These are phyloP conservation scores for Panonychus citri DNA, from an alignment of 1,140 invertebrate genomes.

Conservation along the genomic window DNA sequence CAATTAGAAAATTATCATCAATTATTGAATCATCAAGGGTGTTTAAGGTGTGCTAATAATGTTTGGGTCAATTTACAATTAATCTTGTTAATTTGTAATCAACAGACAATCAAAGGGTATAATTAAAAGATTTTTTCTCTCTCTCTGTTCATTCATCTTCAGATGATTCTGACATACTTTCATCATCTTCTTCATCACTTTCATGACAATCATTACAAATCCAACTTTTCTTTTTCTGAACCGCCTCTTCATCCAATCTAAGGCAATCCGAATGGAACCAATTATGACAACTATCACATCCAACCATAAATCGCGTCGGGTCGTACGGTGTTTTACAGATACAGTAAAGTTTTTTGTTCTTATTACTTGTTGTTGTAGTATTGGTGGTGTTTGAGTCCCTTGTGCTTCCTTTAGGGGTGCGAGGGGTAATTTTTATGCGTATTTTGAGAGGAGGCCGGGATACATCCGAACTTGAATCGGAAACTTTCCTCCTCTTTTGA, in stretches of 20 bases:
- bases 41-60: no score
- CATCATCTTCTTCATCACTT: neutral
- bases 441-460: neutral
- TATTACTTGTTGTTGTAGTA: neutral
- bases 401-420: neutral
- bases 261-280: constrained; percentile 97
- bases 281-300: constrained; percentile 86
- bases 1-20: no score
- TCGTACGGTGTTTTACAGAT: constrained; percentile 84
- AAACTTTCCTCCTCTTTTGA: neutral
- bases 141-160: neutral
- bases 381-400: neutral
- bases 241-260: constrained; percentile 73
- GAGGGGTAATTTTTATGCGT: neutral
- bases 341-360: constrained; percentile 54
- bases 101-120: no score
- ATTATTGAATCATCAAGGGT: no score
- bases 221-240: constrained; percentile 59
- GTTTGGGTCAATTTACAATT: neutral
- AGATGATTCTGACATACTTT: constrained; percentile 3
- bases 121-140: no score
- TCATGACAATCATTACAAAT: constrained; percentile 54
- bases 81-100: neutral
- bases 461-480: neutral
- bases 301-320: constrained; percentile 84